Conservation (phyloP, 2,888 invertebrate genomes). For the Drosophila dives region DNA sequence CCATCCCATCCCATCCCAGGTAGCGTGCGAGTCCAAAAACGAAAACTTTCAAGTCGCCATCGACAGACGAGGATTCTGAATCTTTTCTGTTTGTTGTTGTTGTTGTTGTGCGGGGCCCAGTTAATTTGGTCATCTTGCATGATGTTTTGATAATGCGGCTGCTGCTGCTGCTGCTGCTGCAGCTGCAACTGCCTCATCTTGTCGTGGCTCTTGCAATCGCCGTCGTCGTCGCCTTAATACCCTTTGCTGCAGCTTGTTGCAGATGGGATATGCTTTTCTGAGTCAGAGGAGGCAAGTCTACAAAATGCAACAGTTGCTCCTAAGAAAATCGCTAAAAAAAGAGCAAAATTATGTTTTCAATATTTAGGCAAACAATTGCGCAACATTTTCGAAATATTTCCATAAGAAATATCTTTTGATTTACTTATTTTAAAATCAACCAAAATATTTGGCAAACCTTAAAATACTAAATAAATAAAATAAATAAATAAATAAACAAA, state of each 20-base stretch:
- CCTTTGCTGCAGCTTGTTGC: neutral
- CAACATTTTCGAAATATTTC: neutral
- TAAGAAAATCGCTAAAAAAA: neutral
- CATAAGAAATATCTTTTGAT: neutral
- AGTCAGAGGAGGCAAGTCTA: too few relatives aligned
- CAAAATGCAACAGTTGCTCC: neutral
- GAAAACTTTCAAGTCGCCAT: slow-evolving; percentile 42
- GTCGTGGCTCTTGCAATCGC: slow-evolving; percentile 34
- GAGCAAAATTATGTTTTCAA: neutral
- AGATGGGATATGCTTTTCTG: neutral
- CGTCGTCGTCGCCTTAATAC: slow-evolving; percentile 30
- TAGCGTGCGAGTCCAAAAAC: slow-evolving; percentile 58
- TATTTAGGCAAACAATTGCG: neutral
- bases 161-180: slow-evolving; percentile 45
- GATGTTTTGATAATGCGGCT: slow-evolving; percentile 81
- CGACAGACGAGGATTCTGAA: slow-evolving; percentile 27
- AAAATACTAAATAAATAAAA: neutral
- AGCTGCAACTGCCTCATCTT: slow-evolving; percentile 27
- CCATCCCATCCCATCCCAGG: slow-evolving; percentile 48
- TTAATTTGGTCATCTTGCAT: slow-evolving; percentile 83
- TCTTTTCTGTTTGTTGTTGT: slow-evolving; percentile 19
- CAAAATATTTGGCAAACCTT: neutral
- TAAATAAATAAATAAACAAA: too few relatives aligned
- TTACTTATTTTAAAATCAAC: neutral
- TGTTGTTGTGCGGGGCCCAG: slow-evolving; percentile 42